A percentile compares a stretch with the other conserved stretches of the same genome.
These are phyloP conservation scores for Sceloporus tristichus DNA, from an alignment of 2,113 vertebrate genomes.

Conservation along the genomic window DNA sequence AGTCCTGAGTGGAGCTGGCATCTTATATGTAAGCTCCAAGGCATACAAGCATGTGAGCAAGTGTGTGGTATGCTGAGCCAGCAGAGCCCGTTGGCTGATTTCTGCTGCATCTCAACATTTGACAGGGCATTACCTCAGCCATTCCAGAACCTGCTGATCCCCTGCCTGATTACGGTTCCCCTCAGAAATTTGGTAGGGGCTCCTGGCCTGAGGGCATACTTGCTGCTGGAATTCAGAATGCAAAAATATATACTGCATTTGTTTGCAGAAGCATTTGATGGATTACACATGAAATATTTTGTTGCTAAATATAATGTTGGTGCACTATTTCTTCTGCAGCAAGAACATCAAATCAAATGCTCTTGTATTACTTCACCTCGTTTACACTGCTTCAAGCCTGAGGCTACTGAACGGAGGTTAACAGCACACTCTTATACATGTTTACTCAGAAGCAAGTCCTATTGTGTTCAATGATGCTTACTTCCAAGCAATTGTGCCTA, in stretches of 20 bases:
- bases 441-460: neutral
- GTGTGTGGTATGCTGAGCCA: accelerated
- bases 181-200: neutral
- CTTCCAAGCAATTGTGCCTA: neutral
- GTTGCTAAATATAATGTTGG: constrained; percentile 15
- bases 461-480: neutral
- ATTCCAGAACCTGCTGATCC: neutral
- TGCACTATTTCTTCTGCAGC: constrained; percentile 36
- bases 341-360: neutral
- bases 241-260: neutral
- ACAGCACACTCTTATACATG: neutral
- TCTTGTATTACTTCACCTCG: constrained; percentile 11
- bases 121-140: neutral
- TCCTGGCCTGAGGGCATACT: neutral
- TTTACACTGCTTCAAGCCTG: neutral
- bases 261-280: constrained; percentile 16
- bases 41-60: constrained; percentile 14
- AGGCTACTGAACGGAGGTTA: neutral
- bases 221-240: neutral
- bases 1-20: constrained; percentile 22
- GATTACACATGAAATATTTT: constrained; percentile 27
- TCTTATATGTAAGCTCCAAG: constrained; percentile 32
- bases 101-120: neutral
- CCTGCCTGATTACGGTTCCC: neutral
- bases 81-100: constrained; percentile 19